Evolutionary conservation across 2,113 vertebrate genomes (phyloP).

Genomic region (Buteo buteo): DNA sequence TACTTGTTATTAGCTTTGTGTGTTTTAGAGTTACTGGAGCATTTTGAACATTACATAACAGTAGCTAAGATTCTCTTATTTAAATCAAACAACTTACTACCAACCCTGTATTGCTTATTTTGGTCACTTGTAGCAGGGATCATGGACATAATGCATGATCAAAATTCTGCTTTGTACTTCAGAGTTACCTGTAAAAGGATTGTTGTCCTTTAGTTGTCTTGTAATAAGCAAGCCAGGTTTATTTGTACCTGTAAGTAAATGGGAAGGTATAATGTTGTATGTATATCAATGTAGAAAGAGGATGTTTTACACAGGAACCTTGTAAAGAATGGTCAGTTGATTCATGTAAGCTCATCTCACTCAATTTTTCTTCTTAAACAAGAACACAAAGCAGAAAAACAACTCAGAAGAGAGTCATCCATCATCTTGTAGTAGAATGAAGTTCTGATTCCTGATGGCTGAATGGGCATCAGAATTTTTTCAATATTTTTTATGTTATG

Average conservation of each 20-base stretch:
- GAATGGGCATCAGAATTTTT: background rate
- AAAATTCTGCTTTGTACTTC: background rate
- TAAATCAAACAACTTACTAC: background rate
- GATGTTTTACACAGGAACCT: background rate
- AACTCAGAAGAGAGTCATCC: background rate
- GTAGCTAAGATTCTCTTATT: constrained; percentile 16
- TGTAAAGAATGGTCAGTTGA: background rate
- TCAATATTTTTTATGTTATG: background rate
- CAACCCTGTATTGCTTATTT: background rate
- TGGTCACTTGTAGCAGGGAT: background rate
- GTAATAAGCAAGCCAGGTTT: background rate
- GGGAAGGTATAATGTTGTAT: background rate
- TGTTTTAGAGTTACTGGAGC: constrained; percentile 41
- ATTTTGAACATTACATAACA: constrained; percentile 15
- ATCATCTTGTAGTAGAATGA: background rate
- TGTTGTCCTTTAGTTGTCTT: background rate
- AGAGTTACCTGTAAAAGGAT: background rate
- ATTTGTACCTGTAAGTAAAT: background rate
- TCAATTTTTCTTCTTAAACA: background rate
- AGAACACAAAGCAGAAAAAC: background rate
- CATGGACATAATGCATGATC: background rate
- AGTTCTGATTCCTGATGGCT: background rate
- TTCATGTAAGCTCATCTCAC: background rate
- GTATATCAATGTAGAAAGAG: background rate
- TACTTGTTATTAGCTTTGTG: constrained; percentile 41